Conservation (phyloP, 2,888 invertebrate genomes). For the Stenchaetothrips biformis region DNA sequence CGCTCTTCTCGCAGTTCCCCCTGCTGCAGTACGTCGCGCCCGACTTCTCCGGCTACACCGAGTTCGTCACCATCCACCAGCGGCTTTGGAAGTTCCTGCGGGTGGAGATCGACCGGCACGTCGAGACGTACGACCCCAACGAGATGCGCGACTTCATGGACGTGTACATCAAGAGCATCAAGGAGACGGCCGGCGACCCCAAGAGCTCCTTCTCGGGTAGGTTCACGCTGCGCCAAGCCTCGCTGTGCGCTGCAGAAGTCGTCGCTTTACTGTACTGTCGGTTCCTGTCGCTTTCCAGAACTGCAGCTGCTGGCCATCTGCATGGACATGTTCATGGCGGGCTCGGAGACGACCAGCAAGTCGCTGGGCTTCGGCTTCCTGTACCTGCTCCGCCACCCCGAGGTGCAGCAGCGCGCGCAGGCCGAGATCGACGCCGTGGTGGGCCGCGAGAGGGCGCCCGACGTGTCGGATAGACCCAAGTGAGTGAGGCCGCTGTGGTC, state of each 20-base stretch:
- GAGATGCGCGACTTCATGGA: slow-evolving; percentile 77
- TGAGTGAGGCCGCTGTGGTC: slow-evolving; percentile 50
- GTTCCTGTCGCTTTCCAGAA: slow-evolving; percentile 48
- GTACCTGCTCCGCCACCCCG: slow-evolving; percentile 64
- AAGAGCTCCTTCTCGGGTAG: slow-evolving; percentile 49
- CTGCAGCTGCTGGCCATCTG: slow-evolving; percentile 73
- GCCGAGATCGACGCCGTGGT: slow-evolving; percentile 71
- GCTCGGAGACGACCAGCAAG: slow-evolving; percentile 80
- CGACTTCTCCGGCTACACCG: slow-evolving; percentile 67
- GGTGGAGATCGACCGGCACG: slow-evolving; percentile 65
- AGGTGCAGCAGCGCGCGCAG: slow-evolving; percentile 69
- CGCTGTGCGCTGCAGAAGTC: background rate
- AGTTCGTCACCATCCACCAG: slow-evolving; percentile 65
- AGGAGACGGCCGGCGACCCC: slow-evolving; percentile 50
- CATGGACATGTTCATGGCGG: slow-evolving; percentile 82
- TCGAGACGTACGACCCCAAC: slow-evolving; percentile 56
- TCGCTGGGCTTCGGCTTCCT: slow-evolving; percentile 71
- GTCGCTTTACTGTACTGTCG: background rate
- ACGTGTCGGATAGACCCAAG: slow-evolving; percentile 65
- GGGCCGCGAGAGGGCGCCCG: slow-evolving; percentile 63
- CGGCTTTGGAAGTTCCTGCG: slow-evolving; percentile 67
- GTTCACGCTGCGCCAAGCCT: background rate
- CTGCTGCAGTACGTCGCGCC: slow-evolving; percentile 66
- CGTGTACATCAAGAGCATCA: slow-evolving; percentile 65
- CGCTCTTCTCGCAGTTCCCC: slow-evolving; percentile 75